These are phyloP conservation scores for Endomychus coccineus DNA, from an alignment of 2,888 invertebrate species.

Conservation along the genomic window DNA sequence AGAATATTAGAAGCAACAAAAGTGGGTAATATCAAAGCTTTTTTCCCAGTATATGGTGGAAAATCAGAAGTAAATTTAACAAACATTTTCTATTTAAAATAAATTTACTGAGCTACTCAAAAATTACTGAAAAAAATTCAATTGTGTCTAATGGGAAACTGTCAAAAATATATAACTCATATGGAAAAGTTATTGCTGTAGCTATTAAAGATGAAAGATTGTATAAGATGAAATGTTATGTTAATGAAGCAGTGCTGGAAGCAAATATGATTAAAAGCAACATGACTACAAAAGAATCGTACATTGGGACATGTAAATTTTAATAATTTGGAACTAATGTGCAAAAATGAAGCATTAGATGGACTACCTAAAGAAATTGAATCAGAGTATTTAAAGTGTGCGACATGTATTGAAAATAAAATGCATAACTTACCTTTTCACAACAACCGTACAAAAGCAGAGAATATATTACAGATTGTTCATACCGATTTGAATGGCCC, in stretches of 20 bases:
- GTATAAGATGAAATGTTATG: constrained; percentile 10
- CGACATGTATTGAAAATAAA: constrained; percentile 24
- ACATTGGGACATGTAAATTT: constrained; percentile 24
- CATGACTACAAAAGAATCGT: constrained; percentile 22
- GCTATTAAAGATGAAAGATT: constrained; percentile 16
- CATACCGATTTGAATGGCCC: constrained; percentile 23
- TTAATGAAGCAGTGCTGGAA: constrained; percentile 6
- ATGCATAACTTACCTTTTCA: constrained; percentile 26
- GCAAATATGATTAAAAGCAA: constrained; percentile 8
- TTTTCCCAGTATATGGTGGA: constrained; percentile 11
- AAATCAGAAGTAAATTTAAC: constrained; percentile 3
- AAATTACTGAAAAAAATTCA: constrained; percentile 19
- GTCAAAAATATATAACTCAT: constrained; percentile 16
- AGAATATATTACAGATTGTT: constrained; percentile 21
- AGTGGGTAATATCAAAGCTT: constrained; percentile 11
- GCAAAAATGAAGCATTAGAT: constrained; percentile 16
- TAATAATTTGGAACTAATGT: constrained; percentile 20
- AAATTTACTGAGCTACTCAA: constrained; percentile 21
- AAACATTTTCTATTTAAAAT: constrained; percentile 17
- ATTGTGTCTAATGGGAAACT: constrained; percentile 15
- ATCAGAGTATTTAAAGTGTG: constrained; percentile 21
- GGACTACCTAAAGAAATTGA: constrained; percentile 20
- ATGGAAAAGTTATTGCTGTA: constrained; percentile 15
- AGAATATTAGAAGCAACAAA: constrained; percentile 16
- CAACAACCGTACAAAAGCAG: constrained; percentile 21